Evolutionary conservation across 2,888 invertebrate genomes (phyloP).

Genomic region (Mythimna lalbum): DNA sequence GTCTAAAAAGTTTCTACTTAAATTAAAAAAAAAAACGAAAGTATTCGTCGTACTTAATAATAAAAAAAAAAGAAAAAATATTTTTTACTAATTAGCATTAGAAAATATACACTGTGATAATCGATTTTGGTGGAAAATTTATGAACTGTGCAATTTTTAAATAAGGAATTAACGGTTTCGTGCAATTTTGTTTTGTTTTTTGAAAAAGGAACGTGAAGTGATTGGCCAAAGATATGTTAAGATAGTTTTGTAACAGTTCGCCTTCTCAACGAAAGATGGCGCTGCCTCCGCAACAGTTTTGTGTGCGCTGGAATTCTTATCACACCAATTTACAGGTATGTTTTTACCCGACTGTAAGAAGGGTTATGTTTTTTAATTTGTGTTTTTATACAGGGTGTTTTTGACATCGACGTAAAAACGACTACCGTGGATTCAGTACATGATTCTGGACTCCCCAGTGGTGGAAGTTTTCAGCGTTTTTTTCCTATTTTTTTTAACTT

Average conservation of each 20-base stretch:
- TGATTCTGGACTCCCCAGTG: too few species aligned
- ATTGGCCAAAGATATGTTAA: constrained; percentile 67
- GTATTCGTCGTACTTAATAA: constrained; percentile 85
- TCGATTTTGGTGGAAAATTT: constrained; percentile 50
- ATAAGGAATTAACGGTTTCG: constrained; percentile 57
- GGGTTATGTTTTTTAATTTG: too few species aligned
- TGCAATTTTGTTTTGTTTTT: constrained; percentile 75
- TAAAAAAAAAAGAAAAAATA: constrained; percentile 56
- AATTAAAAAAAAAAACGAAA: constrained; percentile 64
- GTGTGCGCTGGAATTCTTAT: constrained; percentile 96
- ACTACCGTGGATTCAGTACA: too few species aligned
- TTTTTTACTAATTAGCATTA: constrained; percentile 65
- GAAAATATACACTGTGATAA: constrained; percentile 76
- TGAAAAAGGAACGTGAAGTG: constrained; percentile 39
- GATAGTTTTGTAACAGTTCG: constrained; percentile 56
- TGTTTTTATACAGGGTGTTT: too few species aligned
- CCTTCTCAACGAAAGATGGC: constrained; percentile 80
- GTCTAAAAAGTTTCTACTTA: constrained; percentile 88
- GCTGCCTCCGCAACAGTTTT: constrained; percentile 92
- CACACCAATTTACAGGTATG: constrained; percentile 93
- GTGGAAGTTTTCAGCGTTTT: too few species aligned
- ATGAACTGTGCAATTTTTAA: constrained; percentile 69
- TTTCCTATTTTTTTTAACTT: too few species aligned
- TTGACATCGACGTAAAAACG: too few species aligned
- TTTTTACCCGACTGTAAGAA: background rate